phyloP scores from a whole-genome alignment of 92 coral and sea anemone species.

The Phymanthus crucifer region DNA sequence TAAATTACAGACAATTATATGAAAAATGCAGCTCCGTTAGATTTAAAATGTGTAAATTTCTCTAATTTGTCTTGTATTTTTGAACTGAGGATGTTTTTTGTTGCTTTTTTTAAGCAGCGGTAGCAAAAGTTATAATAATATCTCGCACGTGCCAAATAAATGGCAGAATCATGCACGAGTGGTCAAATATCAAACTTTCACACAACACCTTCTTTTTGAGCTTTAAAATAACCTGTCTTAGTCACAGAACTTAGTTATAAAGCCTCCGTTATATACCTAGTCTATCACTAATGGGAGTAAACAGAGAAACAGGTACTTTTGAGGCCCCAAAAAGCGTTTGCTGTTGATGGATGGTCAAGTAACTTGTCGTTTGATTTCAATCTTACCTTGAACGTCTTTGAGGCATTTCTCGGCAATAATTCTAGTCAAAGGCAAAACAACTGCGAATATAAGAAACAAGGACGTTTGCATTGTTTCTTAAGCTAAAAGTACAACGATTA shows the following conservation, averaged over 20 bases:
- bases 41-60: background rate
- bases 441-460: background rate
- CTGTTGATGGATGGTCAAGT: background rate
- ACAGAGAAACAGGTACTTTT: background rate
- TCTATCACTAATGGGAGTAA: background rate
- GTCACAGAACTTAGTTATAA: background rate
- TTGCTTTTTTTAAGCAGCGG: background rate
- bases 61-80: background rate
- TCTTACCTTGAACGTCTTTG: constrained; percentile 22
- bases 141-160: background rate
- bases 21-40: background rate
- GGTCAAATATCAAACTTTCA: background rate
- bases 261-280: background rate
- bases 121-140: background rate
- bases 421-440: background rate
- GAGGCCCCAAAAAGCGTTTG: constrained; percentile 3
- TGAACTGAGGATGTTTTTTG: background rate
- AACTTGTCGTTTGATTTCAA: background rate
- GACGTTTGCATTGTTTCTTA: constrained; percentile 21
- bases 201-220: background rate
- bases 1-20: background rate
- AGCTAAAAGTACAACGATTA: background rate
- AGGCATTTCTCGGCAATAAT: constrained; percentile 16
- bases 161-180: background rate
- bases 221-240: background rate